Evolutionary conservation across 2,113 vertebrate species (phyloP), one percentile per base, ranked within the genome.

Genomic region (Trichechus manatus): DNA sequence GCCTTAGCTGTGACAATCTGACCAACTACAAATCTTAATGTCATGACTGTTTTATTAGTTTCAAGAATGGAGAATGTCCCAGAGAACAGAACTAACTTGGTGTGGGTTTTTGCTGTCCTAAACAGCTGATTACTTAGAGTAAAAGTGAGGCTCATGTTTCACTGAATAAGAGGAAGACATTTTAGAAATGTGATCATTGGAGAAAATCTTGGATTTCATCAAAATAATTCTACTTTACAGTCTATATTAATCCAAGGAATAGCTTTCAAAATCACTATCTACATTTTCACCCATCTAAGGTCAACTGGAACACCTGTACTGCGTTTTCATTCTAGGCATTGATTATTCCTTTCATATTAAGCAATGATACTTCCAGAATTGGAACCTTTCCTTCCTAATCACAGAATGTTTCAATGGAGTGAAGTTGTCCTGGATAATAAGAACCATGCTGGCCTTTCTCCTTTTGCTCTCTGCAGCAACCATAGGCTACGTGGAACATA

Each of bases 181-280:
- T 87, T 95, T 85, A 84, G 64, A 92, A 94, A 68, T 75, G 19
- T 79, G 70, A 91, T 80, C 39, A 72, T 90, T 86, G 56, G 50
- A 83, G 66, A 81, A 79, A 72, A 66, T 78, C 42, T 90, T 83
- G 7, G 4, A 93, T 82, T 94, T 78, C 47, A 72, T 20, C 13
- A 78, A 90, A 96, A 78, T 81, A 44, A 78, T 78, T 92, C 47
- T 53, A 77, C 85, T 89, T 94, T 89, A 77, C 15, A 64, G 14
- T 59, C 27, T 59, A 70, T n/a, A 36, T 63, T 36, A 56, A 85
- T 91, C 79, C 36, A 88, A 94, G 31, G n/a, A 22, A 81, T 85
- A 68, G 75, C 33, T 92, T 93, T 79, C 27, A 79, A 85, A 89
- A 75, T 36, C 19, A 95, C 56, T 39, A 42, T 83, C 53, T 75